Evolutionary conservation across 2,113 vertebrate genomes (phyloP).

Genomic region (Bufo bufo): DNA sequence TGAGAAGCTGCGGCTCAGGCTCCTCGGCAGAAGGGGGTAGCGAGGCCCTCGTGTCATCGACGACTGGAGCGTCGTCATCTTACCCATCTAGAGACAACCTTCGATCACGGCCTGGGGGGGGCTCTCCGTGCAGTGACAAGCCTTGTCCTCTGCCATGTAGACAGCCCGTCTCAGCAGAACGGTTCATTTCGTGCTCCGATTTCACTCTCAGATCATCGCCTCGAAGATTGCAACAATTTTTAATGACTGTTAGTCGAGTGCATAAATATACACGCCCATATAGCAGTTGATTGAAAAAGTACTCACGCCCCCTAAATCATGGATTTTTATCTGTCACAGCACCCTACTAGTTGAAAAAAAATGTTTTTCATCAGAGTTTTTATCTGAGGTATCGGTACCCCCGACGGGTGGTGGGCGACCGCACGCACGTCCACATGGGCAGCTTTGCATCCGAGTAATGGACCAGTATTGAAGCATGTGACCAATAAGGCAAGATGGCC

Average conservation of each 20-base stretch:
- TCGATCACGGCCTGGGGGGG: not conserved
- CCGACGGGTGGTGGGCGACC: no score
- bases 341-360: no score
- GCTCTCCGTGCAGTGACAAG: not conserved
- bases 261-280: not conserved
- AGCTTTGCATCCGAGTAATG: no score
- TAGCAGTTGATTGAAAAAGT: not conserved
- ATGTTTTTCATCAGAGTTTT: no score
- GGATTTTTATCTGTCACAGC: not conserved
- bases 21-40: not conserved
- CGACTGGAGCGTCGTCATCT: not conserved
- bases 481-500: not conserved
- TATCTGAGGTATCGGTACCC: no score
- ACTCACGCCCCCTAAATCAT: not conserved
- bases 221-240: no score
- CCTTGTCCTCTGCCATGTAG: not conserved
- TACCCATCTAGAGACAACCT: not conserved
- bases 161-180: not conserved
- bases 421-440: no score
- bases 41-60: not conserved
- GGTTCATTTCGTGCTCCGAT: not conserved
- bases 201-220: no score
- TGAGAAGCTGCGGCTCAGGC: not conserved
- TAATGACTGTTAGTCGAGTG: not conserved
- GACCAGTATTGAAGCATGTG: not conserved